Evolutionary conservation across 2,113 vertebrate genomes (phyloP).

Genomic region (Brachionichthys hirsutus): DNA sequence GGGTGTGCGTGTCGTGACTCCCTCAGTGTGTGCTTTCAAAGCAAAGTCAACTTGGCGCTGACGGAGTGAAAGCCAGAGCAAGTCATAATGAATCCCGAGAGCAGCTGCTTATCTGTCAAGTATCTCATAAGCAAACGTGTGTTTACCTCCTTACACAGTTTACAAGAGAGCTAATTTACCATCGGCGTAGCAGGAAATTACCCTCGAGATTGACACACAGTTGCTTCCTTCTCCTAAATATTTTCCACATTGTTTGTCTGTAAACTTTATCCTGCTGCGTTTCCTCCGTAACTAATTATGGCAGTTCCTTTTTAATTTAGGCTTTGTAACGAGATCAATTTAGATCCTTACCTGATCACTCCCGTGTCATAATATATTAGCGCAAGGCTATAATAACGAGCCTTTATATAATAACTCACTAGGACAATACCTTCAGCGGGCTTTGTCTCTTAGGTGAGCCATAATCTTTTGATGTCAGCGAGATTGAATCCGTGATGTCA

Average conservation of each 20-base stretch:
- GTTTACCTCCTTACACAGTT: conserved; percentile 50
- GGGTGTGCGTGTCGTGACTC: conserved; percentile 59
- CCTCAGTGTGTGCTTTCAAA: conserved; percentile 36
- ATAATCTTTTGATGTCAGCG: too few species aligned
- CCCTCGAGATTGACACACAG: conserved; percentile 26
- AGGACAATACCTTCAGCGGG: too few species aligned
- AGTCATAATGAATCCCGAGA: conserved; percentile 48
- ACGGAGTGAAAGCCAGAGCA: conserved; percentile 43
- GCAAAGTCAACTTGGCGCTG: conserved; percentile 27
- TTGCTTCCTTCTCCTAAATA: conserved; percentile 36
- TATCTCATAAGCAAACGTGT: conserved; percentile 51
- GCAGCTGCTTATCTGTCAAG: conserved; percentile 63
- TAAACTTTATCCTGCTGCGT: too few species aligned
- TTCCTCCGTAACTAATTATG: background rate
- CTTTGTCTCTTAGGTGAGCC: too few species aligned
- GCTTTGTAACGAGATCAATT: conserved; percentile 22
- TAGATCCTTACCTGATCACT: conserved; percentile 42
- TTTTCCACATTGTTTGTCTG: conserved; percentile 11
- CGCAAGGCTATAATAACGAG: too few species aligned
- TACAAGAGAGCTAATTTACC: conserved; percentile 44
- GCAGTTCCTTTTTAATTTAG: conserved; percentile 23
- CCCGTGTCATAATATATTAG: conserved; percentile 20
- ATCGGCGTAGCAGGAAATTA: conserved; percentile 52
- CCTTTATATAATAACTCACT: too few species aligned
- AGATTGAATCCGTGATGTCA: too few species aligned